Evolutionary conservation across 2,888 invertebrate species (phyloP).

Genomic region (Bombylius discolor): DNA sequence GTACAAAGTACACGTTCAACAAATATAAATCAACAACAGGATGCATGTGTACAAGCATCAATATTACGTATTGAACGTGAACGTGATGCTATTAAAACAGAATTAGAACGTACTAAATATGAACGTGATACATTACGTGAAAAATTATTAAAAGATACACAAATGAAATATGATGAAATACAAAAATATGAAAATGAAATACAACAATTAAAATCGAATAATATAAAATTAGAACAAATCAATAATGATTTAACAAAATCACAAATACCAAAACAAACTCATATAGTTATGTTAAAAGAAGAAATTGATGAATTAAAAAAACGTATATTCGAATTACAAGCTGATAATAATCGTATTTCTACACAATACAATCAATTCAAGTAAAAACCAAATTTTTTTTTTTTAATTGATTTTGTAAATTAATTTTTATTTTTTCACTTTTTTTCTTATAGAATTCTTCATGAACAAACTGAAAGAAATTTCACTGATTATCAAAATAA

Average conservation of each 20-base stretch:
- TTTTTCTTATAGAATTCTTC: constrained; percentile 45
- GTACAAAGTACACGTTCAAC: background rate
- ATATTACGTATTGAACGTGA: constrained; percentile 37
- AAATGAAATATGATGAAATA: constrained; percentile 39
- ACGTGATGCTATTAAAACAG: constrained; percentile 41
- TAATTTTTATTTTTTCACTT: background rate
- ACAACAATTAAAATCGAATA: constrained; percentile 38
- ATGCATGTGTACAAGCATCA: constrained; percentile 31
- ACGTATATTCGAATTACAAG: constrained; percentile 38
- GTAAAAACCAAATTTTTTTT: too few relatives aligned
- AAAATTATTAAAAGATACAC: constrained; percentile 40
- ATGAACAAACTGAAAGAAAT: constrained; percentile 63
- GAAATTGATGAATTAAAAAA: constrained; percentile 43
- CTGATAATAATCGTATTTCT: constrained; percentile 42
- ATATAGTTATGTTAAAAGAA: constrained; percentile 40
- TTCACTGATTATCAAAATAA: constrained; percentile 56
- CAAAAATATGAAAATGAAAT: constrained; percentile 38
- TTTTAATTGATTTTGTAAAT: too few relatives aligned
- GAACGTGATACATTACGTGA: constrained; percentile 46
- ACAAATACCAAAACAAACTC: constrained; percentile 38
- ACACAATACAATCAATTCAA: constrained; percentile 45
- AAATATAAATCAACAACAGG: constrained; percentile 6
- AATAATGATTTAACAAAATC: constrained; percentile 41
- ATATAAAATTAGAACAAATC: constrained; percentile 42
- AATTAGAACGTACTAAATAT: constrained; percentile 44